Evolutionary conservation across 2,888 invertebrate species (phyloP).

Genomic region (Drepana falcataria): DNA sequence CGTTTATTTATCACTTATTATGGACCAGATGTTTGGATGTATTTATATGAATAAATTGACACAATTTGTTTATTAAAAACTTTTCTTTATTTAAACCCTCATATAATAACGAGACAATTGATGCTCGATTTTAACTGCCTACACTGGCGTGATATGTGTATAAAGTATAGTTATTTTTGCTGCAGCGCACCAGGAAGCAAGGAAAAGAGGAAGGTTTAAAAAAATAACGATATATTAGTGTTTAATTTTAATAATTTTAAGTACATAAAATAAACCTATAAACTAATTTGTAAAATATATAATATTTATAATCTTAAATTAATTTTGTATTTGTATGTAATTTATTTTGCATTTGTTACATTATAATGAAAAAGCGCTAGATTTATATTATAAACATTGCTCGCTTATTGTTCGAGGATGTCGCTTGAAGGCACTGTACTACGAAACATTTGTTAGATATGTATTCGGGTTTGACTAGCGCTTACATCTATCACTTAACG

Average conservation of each 20-base stretch:
- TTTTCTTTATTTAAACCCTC: no score
- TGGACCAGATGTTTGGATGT: no score
- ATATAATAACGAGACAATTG: no score
- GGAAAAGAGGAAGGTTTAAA: not conserved
- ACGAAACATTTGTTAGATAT: constrained; percentile 44
- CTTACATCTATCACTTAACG: constrained; percentile 71
- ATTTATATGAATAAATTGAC: no score
- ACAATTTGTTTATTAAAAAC: no score
- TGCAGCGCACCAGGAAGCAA: no score
- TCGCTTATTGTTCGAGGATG: constrained; percentile 60
- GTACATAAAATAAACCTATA: constrained; percentile 78
- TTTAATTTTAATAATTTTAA: constrained; percentile 78
- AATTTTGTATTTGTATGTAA: constrained; percentile 64
- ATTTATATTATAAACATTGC: constrained; percentile 36
- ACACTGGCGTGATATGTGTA: no score
- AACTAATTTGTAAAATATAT: constrained; percentile 79
- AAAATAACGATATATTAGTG: constrained; percentile 43
- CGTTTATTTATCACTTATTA: no score
- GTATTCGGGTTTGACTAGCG: constrained; percentile 69
- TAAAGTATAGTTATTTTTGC: no score
- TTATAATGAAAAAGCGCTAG: constrained; percentile 72
- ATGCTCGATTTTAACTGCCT: no score
- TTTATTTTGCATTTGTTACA: constrained; percentile 75
- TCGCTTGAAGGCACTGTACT: constrained; percentile 63
- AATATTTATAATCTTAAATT: constrained; percentile 78